Evolutionary conservation across 35 echinoderm and acorn worm species (phyloP).

Genomic region (Heliocidaris tuberculata): DNA sequence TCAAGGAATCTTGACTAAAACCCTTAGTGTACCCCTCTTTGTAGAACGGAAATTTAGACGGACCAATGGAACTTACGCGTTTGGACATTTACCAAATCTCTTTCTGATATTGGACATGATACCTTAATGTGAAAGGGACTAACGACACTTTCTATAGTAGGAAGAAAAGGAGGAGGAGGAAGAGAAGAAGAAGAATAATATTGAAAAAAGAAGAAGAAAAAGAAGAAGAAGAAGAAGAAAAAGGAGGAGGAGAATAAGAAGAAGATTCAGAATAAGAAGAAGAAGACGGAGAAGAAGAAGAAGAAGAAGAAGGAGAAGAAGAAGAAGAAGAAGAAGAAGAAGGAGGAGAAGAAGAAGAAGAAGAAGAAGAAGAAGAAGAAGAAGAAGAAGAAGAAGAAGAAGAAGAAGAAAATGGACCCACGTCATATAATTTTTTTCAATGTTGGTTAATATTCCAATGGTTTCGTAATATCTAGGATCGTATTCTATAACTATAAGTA

Average conservation of each 20-base stretch:
- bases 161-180: not conserved
- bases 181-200: not conserved
- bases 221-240: slow-evolving; percentile 9
- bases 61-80: not conserved
- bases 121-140: not conserved
- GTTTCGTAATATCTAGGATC: too few relatives aligned
- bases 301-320: not conserved
- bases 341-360: not conserved
- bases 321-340: not conserved
- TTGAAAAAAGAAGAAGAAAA: not conserved
- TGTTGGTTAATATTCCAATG: too few relatives aligned
- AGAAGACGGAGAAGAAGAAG: not conserved
- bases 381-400: too few relatives aligned
- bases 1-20: not conserved
- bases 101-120: not conserved
- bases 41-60: not conserved
- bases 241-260: not conserved
- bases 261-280: too few relatives aligned
- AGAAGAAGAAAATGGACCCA: too few relatives aligned
- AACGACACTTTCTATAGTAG: not conserved
- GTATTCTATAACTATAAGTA: too few relatives aligned
- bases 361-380: too few relatives aligned
- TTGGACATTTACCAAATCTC: not conserved
- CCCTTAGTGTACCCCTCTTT: not conserved
- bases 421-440: too few relatives aligned